Conservation (phyloP, 2,797 vertebrate species). For the Chaetodon trifasciatus region DNA sequence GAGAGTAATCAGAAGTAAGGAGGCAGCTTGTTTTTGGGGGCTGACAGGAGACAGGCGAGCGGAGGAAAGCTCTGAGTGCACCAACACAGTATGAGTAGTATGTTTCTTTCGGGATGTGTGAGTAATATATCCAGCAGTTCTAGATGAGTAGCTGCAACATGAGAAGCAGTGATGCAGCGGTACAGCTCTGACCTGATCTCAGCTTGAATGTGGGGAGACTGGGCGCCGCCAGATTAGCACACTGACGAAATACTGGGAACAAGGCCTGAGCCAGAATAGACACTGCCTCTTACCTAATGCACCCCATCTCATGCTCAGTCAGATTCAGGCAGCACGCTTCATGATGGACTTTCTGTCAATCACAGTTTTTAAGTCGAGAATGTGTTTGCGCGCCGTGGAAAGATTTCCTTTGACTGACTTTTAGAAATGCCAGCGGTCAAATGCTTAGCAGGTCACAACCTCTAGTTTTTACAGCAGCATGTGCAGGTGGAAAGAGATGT, state of each 20-base stretch:
- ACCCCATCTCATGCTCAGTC: slow-evolving; percentile 23
- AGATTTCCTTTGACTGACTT: slow-evolving; percentile 9
- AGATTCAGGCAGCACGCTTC: slow-evolving; percentile 2
- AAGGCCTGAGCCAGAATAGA: slow-evolving; percentile 57
- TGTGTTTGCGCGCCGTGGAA: slow-evolving; percentile 1
- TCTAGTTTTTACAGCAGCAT: background rate
- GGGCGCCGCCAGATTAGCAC: slow-evolving; percentile 61
- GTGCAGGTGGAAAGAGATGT: background rate
- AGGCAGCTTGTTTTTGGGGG: slow-evolving; percentile 65
- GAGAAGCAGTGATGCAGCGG: slow-evolving; percentile 73
- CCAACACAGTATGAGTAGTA: slow-evolving; percentile 56
- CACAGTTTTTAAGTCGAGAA: background rate
- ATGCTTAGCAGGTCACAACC: slow-evolving; percentile 6
- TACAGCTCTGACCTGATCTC: slow-evolving; percentile 63
- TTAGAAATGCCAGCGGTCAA: slow-evolving; percentile 4
- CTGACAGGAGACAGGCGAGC: slow-evolving; percentile 64
- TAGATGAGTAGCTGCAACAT: slow-evolving; percentile 72
- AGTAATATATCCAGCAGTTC: slow-evolving; percentile 73
- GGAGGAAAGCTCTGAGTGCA: slow-evolving; percentile 66
- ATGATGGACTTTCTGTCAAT: slow-evolving; percentile 13
- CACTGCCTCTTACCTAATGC: slow-evolving; percentile 32
- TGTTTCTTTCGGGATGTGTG: slow-evolving; percentile 43
- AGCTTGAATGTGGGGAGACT: slow-evolving; percentile 69
- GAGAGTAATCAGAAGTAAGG: slow-evolving; percentile 73
- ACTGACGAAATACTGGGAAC: slow-evolving; percentile 52